Evolutionary conservation across 2,797 vertebrate species (phyloP).

Genomic region (Odontamblyopus rebecca): DNA sequence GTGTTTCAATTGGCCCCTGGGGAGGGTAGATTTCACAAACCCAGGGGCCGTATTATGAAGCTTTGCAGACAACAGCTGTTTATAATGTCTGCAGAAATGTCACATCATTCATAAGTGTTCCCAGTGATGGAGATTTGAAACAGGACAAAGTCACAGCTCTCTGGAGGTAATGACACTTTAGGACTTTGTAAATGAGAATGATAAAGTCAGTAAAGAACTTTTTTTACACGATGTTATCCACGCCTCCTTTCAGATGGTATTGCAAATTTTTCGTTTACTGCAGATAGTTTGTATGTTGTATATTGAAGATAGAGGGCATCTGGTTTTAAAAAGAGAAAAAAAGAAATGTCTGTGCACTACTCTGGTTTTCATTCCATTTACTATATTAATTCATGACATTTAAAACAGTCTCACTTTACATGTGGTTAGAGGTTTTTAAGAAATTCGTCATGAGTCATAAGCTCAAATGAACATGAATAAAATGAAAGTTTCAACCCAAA

Average conservation of each 20-base stretch:
- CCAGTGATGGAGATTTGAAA: conserved; percentile 7
- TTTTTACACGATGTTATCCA: background rate
- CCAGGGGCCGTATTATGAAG: conserved; percentile 36
- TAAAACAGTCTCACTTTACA: no score
- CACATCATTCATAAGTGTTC: conserved; percentile 13
- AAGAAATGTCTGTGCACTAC: no score
- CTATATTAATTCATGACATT: no score
- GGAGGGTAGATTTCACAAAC: conserved; percentile 45
- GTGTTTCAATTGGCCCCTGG: conserved; percentile 50
- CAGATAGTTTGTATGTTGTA: background rate
- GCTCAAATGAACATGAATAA: no score
- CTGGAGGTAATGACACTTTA: background rate
- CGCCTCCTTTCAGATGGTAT: background rate
- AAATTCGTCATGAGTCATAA: no score
- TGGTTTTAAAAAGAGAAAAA: no score
- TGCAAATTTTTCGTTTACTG: background rate
- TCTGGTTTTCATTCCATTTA: no score
- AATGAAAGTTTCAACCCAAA: background rate
- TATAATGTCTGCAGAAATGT: conserved; percentile 22
- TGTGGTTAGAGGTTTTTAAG: no score
- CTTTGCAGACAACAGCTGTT: conserved; percentile 30
- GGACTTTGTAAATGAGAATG: no score
- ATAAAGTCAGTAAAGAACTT: background rate
- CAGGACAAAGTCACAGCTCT: conserved; percentile 31
- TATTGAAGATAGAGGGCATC: background rate